Conservation (phyloP, 1,140 invertebrate genomes). For the Drosophila kurseongensis region DNA sequence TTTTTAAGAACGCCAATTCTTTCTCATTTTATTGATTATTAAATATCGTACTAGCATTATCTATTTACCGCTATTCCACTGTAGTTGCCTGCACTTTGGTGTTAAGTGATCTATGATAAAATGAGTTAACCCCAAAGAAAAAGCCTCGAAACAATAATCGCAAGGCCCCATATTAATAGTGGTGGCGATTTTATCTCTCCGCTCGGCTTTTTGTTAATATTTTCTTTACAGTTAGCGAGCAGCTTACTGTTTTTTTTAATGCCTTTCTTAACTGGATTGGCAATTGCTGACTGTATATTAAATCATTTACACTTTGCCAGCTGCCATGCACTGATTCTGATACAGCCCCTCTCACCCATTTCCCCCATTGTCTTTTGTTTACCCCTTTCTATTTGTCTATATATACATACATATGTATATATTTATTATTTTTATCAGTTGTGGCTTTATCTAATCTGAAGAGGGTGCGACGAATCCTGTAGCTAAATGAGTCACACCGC, state of each 20-base stretch:
- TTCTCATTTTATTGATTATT: no score
- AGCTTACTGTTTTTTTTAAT: constrained; percentile 31
- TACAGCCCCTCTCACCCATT: constrained; percentile 4
- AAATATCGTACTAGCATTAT: not conserved
- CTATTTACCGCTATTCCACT: not conserved
- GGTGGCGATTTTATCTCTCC: constrained; percentile 13
- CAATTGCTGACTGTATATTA: constrained; percentile 42
- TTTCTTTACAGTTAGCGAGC: constrained; percentile 25
- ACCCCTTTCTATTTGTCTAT: not conserved
- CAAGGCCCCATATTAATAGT: constrained; percentile 20
- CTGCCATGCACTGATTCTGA: constrained; percentile 71
- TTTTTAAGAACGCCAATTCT: no score
- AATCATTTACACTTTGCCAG: constrained; percentile 67
- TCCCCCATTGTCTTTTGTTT: not conserved
- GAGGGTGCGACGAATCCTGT: constrained; percentile 1
- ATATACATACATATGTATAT: not conserved
- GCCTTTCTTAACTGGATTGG: constrained; percentile 49
- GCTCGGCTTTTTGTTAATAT: constrained; percentile 17
- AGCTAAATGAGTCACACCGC: not conserved
- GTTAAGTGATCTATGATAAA: constrained; percentile 12
- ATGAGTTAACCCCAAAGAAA: constrained; percentile 13
- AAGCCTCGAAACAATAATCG: not conserved
- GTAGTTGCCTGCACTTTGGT: constrained; percentile 4
- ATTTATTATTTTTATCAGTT: constrained; percentile 14
- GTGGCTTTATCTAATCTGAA: constrained; percentile 28